Percentiles rank a stretch among this genome's conserved stretches.
phyloP scores from a whole-genome alignment of 2,113 vertebrate species.

The Pluvianellus socialis region DNA sequence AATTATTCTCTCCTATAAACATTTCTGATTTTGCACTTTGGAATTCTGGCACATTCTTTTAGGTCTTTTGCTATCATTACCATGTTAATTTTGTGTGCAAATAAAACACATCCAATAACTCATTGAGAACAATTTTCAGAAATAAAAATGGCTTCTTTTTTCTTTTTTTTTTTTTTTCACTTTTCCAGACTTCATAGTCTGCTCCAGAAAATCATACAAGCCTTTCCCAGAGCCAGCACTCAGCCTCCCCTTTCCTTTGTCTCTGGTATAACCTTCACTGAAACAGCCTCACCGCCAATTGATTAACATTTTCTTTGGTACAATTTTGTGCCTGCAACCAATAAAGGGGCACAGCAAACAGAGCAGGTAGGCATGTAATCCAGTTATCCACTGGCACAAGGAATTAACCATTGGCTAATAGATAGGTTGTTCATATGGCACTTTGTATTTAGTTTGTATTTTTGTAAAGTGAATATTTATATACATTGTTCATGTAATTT shows the following conservation, averaged over 20 bases:
- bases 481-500: neutral
- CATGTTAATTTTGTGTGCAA: neutral
- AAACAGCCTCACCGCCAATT: neutral
- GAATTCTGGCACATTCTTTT: neutral
- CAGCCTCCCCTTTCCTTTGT: neutral
- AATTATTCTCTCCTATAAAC: neutral
- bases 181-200: neutral
- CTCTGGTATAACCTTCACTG: neutral
- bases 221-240: neutral
- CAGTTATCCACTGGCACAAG: neutral
- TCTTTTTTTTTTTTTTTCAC: neutral
- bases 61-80: neutral
- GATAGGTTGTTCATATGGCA: neutral
- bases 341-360: fast-evolving
- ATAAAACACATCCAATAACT: neutral
- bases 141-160: neutral
- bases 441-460: neutral
- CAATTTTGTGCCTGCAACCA: neutral
- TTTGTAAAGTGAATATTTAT: neutral
- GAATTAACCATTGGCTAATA: neutral
- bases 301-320: neutral
- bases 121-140: neutral
- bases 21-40: neutral
- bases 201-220: neutral
- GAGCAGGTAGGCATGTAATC: neutral